Evolutionary conservation across 2,797 vertebrate species (phyloP).

Genomic region (Falco columbarius): DNA sequence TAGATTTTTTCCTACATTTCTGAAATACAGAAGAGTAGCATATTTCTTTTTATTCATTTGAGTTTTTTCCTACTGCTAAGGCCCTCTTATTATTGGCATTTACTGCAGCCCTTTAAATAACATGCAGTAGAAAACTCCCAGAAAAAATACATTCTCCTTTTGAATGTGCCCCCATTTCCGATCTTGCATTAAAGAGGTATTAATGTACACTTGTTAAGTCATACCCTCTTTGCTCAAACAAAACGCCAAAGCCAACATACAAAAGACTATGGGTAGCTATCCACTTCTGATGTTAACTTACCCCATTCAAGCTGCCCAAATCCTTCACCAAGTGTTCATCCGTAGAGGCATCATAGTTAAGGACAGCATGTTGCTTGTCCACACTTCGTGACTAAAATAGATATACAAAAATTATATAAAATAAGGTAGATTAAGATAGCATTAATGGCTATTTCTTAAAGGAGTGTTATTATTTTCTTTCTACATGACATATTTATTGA

Average conservation of each 20-base stretch:
- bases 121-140: rapidly evolving
- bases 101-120: background rate
- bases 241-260: background rate
- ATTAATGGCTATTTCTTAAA: background rate
- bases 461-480: background rate
- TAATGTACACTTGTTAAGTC: background rate
- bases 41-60: background rate
- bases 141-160: background rate
- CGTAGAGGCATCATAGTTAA: slow-evolving; percentile 91
- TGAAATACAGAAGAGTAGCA: background rate
- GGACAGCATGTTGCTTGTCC: slow-evolving; percentile 98
- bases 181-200: background rate
- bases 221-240: background rate
- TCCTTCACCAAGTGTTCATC: slow-evolving; percentile 98
- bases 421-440: background rate
- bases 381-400: slow-evolving; percentile 92
- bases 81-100: background rate
- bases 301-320: slow-evolving; percentile 97
- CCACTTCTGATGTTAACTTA: slow-evolving; percentile 75
- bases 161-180: background rate
- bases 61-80: background rate
- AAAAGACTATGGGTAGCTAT: background rate
- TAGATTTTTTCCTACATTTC: background rate
- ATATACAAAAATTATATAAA: background rate
- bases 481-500: background rate